A percentile compares a stretch with the other conserved stretches of the same genome.
phyloP scores from a whole-genome alignment of 2,113 vertebrate species.

The Panthera uncia region DNA sequence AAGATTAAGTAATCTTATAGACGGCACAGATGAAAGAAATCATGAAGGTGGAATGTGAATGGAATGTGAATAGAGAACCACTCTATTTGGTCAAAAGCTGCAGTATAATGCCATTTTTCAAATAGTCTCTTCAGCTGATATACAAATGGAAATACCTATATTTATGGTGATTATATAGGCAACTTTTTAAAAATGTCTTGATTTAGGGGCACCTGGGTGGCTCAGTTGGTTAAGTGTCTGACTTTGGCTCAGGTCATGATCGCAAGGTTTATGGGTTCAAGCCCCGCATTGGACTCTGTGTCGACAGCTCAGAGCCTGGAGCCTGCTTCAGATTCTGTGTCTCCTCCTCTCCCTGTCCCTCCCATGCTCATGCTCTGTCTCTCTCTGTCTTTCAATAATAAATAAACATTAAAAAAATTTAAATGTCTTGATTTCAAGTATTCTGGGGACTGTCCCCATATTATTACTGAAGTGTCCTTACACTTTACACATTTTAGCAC shows the following conservation, averaged over 20 bases:
- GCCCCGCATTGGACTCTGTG: too few species aligned
- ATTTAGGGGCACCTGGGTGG: neutral
- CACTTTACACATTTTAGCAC: conserved; percentile 2
- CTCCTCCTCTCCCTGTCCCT: too few species aligned
- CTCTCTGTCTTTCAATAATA: too few species aligned
- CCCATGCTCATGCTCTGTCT: too few species aligned
- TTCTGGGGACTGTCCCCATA: neutral
- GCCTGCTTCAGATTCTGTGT: too few species aligned
- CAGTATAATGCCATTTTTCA: neutral
- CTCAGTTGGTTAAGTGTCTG: too few species aligned
- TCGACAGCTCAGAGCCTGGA: too few species aligned
- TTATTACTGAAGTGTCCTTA: neutral
- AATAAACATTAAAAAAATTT: too few species aligned
- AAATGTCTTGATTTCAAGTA: neutral
- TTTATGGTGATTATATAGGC: neutral
- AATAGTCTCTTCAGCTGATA: neutral
- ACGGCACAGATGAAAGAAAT: neutral
- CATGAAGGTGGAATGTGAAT: neutral
- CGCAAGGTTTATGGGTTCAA: too few species aligned
- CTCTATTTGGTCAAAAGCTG: neutral
- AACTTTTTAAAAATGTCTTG: neutral
- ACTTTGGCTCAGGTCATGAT: too few species aligned
- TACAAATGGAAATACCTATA: neutral
- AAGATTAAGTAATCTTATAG: neutral
- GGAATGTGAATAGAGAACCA: neutral